A percentile compares a stretch with the other conserved stretches of the same genome.
These are phyloP conservation scores for Parnassius orleans DNA, from an alignment of 2,888 invertebrate species.

Conservation along the genomic window DNA sequence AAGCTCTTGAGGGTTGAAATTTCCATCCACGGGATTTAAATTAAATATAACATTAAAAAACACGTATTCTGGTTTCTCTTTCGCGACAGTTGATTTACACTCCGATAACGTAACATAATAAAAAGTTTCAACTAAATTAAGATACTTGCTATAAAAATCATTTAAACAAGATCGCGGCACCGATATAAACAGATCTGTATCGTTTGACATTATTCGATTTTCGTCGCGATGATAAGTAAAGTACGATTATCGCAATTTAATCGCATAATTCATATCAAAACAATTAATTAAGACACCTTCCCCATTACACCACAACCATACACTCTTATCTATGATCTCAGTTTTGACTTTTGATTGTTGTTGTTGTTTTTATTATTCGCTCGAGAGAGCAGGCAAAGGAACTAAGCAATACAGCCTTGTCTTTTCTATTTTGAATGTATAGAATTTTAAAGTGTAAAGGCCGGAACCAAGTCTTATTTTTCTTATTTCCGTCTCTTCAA, in stretches of 20 bases:
- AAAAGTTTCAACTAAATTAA: constrained; percentile 76
- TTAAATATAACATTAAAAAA: constrained; percentile 70
- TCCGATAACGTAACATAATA: constrained; percentile 74
- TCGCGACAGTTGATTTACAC: constrained; percentile 55
- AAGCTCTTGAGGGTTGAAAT: constrained; percentile 64
- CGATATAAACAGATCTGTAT: constrained; percentile 63
- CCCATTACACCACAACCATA: constrained; percentile 37
- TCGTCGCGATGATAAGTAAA: constrained; percentile 45
- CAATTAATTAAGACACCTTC: constrained; percentile 44
- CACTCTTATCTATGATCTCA: too few relatives aligned
- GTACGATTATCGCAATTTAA: constrained; percentile 52
- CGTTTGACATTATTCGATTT: constrained; percentile 66
- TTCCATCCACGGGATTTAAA: constrained; percentile 66
- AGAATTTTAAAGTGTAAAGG: too few relatives aligned
- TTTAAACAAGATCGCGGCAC: constrained; percentile 68
- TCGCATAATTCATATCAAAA: constrained; percentile 68
- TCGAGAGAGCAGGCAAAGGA: too few relatives aligned
- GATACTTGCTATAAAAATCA: constrained; percentile 70
- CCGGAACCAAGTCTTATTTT: too few relatives aligned
- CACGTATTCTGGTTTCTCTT: constrained; percentile 64
- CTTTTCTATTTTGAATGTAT: too few relatives aligned
- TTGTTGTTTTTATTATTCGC: too few relatives aligned
- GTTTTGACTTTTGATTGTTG: constrained; percentile 18
- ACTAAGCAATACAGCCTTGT: too few relatives aligned
- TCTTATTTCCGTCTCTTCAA: too few relatives aligned